Evolutionary conservation across 2,113 vertebrate species (phyloP), one percentile per base, ranked within the genome.

Genomic region (Rhinopomastus cyanomelas): DNA sequence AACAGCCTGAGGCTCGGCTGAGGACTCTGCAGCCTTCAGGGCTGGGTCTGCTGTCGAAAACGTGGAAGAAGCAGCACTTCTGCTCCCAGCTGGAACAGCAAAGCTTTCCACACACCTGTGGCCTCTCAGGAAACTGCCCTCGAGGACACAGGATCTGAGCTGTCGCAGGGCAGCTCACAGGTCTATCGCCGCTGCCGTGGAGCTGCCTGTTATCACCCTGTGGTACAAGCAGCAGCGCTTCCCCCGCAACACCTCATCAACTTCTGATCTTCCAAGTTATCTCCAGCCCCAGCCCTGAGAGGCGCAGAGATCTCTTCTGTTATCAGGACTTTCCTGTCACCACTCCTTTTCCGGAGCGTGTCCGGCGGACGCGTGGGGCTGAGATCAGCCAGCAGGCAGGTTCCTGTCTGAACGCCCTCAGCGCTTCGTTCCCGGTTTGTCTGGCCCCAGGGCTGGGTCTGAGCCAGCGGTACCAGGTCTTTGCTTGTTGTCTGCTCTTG

Each of bases 121-220:
- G 76, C 36, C 60, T 89, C 73, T 65, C 82, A 52, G 59, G 85
- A 92, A 94, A 66, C 8, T 68, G 27, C 46, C 94, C 87, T 79
- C 82, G 71, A 89, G 71, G 93, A 57, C 30, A 66, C 12, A 3
- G 84, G 76, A 76, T 92, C 81, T 30, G 61, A 46, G 22, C 55
- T 78, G 3, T 30, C 67, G 37, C 51, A 52, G 62, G 23, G 44
- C 18, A 53, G 25, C n/a, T n/a, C n/a, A n/a, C n/a, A n/a, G n/a
- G n/a, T n/a, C n/a, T n/a, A n/a, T n/a, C n/a, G n/a, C n/a, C n/a
- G n/a, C n/a, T n/a, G n/a, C n/a, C n/a, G n/a, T n/a, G n/a, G n/a
- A n/a, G n/a, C 21, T 42, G 11, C 26, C 19, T 81, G 51, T 76
- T 51, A 48, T 74, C 74, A 23, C 66, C 14, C 81, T 85, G 44